Evolutionary conservation across 1,140 invertebrate genomes (phyloP).

Genomic region (Drosophila bipectinata): DNA sequence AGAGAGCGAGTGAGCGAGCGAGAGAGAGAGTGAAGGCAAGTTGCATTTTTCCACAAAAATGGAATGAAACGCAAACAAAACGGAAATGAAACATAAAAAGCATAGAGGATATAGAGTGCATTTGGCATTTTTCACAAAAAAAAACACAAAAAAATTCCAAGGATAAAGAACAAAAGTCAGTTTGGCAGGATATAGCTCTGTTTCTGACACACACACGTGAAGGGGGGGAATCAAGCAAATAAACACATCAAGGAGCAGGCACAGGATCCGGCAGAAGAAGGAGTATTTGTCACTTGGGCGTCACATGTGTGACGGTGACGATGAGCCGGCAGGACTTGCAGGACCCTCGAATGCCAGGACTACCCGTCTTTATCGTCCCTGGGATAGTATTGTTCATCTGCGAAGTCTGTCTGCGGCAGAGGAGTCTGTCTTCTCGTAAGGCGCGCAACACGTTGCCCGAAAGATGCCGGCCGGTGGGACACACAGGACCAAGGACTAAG

Average conservation of each 20-base stretch:
- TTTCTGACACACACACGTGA: conserved; percentile 12
- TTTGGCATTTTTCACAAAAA: conserved; percentile 27
- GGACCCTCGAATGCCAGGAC: background rate
- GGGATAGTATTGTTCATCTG: conserved; percentile 17
- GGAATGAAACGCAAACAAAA: conserved; percentile 9
- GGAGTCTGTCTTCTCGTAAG: conserved; percentile 50
- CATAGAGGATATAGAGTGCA: conserved; percentile 15
- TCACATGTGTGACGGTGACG: conserved; percentile 62
- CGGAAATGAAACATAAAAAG: background rate
- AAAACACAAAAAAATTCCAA: background rate
- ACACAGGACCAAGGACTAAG: conserved; percentile 31
- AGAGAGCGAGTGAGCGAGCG: background rate
- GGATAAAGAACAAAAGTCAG: conserved; percentile 52
- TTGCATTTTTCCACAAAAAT: conserved; percentile 30
- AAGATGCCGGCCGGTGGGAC: conserved; percentile 42
- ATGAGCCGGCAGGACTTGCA: conserved; percentile 26
- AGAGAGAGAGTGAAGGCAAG: conserved; percentile 29
- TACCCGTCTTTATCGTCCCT: conserved; percentile 6
- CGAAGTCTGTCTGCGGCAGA: conserved; percentile 30
- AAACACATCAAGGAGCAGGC: conserved; percentile 64
- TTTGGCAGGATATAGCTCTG: conserved; percentile 38
- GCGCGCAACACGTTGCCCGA: conserved; percentile 76
- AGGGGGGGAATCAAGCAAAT: conserved; percentile 72
- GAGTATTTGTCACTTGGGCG: conserved; percentile 62
- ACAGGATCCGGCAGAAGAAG: background rate